Base-by-base conservation (phyloP, 2,888 invertebrate species). In the Synanthedon myopaeformis region DNA sequence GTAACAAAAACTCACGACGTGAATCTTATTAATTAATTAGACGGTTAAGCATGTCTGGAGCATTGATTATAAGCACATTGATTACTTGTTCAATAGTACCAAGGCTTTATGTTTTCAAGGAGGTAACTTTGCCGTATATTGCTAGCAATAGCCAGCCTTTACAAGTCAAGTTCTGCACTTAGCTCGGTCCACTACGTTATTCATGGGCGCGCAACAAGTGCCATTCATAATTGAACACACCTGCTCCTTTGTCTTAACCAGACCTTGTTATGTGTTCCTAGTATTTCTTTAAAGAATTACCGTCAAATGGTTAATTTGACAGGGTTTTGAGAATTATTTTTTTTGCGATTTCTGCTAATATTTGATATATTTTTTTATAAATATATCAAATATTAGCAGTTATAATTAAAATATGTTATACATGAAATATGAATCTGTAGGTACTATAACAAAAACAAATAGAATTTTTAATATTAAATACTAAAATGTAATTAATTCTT, bases 181-280 rank as follows among this genome's bases (percentile, higher is more conserved):
- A 72, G 66, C 70, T 74, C 63, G 57, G 70, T 71, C 71, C 70
- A 72, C 70, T 73, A 67, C 65, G 70, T 67, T 72, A 67, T 69
- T 57, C 57, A 57, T 57, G 68, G 66, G 57, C 62, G 69, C 61
- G 74, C 77, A 78, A 77, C 77, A 78, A 78, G 77, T 78, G 74
- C 67, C 68, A 67, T 77, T 69, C 71, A 76, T 76, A 75, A 78
- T 76, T 76, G 73, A 77, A 68, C 68, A 66, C 69, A 71, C 69
- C 58, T 58, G 57, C 69, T 70, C 70, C 67, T 63, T 59, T 63
- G 59, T 61, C 61, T 61, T 54, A 52, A 57, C 58, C 60, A 59
- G 58, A 57, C 55, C 62, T 62, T 63, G 58, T 63, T 67, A 69
- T 74, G 67, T 54, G 23, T 14, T 45, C n/a, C 45, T 45, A 14